Evolutionary conservation across 2,888 invertebrate species (phyloP), one percentile per base, ranked within the genome.

Genomic region (Drosophila lacicola): DNA sequence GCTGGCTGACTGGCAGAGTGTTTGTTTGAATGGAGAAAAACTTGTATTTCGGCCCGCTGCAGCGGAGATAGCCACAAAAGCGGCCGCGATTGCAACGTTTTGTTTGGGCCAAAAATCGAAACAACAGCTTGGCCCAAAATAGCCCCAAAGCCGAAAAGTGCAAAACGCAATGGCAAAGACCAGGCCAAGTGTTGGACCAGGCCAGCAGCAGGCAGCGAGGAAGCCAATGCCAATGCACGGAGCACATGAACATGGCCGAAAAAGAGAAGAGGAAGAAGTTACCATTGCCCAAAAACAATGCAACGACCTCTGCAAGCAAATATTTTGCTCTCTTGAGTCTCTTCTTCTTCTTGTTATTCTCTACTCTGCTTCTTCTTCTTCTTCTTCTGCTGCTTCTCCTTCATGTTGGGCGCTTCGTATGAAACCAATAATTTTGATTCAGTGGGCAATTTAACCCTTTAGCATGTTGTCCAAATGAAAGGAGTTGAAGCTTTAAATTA

Each of bases 401-500:
- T 33, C 21, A 39, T 54, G 14, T 33, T 54, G 39, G 29, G 29
- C 29, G 37, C 60, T 61, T 74, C 47, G 83, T 86, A 78, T 82
- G 90, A 90, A 92, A 91, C 91, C 91, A 91, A 91, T 92, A 92
- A 93, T 92, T 92, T 92, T 80, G 86, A 92, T 90, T 91, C 92
- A 93, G 91, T 92, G 91, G 89, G 90, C 91, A 92, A 92, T 92
- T 92, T 91, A 90, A 89, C 91, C 92, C 92, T 91, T 91, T 90
- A 91, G 92, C 92, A 86, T 88, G 87, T 89, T 90, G 80, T 73
- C 71, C 88, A 87, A 87, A 88, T 74, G 89, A 89, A 88, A 84
- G 89, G 81, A 90, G 84, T 78, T 85, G 80, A 83, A 82, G 79
- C 70, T 86, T 86, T 89, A 89, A 89, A 86, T 89, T 88, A 86